Percentiles rank a stretch among this genome's conserved stretches.
phyloP scores from a whole-genome alignment of 1,140 invertebrate genomes.

The Arion vulgaris region DNA sequence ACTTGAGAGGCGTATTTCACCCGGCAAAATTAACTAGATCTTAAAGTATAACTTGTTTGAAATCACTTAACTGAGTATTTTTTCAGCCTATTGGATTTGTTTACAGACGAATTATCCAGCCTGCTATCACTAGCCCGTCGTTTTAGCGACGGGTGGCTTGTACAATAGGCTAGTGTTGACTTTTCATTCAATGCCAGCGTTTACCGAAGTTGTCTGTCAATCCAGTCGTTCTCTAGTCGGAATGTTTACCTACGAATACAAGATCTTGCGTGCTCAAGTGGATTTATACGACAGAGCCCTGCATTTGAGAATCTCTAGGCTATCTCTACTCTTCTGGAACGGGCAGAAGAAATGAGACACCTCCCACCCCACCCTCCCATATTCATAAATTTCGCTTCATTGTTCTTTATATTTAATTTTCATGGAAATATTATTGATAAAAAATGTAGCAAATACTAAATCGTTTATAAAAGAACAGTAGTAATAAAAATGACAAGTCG shows the following conservation, averaged over 20 bases:
- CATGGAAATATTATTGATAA: no score
- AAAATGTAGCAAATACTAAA: no score
- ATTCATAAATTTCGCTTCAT: no score
- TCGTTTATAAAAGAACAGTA: no score
- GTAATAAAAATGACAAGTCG: no score
- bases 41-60: not conserved
- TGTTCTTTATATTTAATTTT: no score
- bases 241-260: not conserved
- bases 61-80: constrained; percentile 13
- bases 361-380: no score
- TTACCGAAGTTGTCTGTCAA: not conserved
- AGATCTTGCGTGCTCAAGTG: not conserved
- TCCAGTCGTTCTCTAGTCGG: not conserved
- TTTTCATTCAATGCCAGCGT: constrained; percentile 7
- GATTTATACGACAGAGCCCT: constrained; percentile 9
- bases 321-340: no score
- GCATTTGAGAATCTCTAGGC: no score
- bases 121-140: not conserved
- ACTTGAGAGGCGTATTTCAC: not conserved
- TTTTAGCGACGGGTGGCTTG: not conserved
- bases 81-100: constrained; percentile 6
- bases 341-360: no score
- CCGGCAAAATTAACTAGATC: not conserved
- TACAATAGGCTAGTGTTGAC: not conserved
- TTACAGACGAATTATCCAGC: constrained; percentile 1